Base-by-base conservation (phyloP, 2,888 invertebrate genomes). In the Trilocha varians region DNA sequence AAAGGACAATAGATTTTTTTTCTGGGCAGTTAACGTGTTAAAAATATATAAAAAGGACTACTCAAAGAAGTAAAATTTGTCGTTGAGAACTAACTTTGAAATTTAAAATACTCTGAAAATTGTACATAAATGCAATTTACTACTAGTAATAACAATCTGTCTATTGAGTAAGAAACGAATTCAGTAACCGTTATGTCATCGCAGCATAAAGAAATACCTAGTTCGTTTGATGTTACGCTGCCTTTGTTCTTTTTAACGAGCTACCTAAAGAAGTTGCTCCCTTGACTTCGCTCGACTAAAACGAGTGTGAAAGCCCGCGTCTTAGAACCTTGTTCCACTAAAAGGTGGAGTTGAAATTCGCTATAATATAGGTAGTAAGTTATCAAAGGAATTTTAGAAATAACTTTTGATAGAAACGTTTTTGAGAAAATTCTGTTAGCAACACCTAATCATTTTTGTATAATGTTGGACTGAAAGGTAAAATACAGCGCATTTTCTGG, bases 161-260 rank as follows among this genome's bases (percentile, higher is more conserved):
- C 59, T 65, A 70, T 62, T 62, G 65, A 67, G 65, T 65, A 57
- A 55, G 59, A 61, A 65, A 65, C 62, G 65, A 65, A 65, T 69
- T 65, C 58, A 47, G 55, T 52, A 54, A 58, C 64, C 61, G 62
- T 66, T 70, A 70, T 69, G 71, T 70, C 71, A 65, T 58, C 49
- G 59, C 63, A 60, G 67, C 59, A 55, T 63, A 71, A 70, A 71
- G 68, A 68, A 75, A 69, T 61, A 57, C n/a, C n/a, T n/a, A n/a
- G 53, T 55, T 59, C 67, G 67, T 77, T 77, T 78, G 76, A 77
- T 73, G 74, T 75, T 51, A 59, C 58, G 57, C 57, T 55, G 59
- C 62, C 72, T 76, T 78, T 78, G 74, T 77, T 71, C 66, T 62
- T 59, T 59, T 52, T 78, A 77, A 78, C 75, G 75, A 77, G 73